A percentile compares a stretch with the other conserved stretches of the same genome.
phyloP scores from a whole-genome alignment of 2,888 invertebrate species.

The Drosophila nr. fundita region DNA sequence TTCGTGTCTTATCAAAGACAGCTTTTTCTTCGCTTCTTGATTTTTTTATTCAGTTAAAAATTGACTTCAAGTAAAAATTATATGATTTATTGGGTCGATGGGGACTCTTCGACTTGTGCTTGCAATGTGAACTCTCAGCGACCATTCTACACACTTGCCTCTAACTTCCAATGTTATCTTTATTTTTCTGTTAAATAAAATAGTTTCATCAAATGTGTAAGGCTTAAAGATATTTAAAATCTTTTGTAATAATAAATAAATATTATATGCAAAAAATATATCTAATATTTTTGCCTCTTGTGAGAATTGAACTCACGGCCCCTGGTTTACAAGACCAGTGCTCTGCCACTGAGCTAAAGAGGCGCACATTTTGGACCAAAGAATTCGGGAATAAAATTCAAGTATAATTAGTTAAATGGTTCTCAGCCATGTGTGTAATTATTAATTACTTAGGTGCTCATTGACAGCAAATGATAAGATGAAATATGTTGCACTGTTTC shows the following conservation, averaged over 20 bases:
- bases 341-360: conserved; percentile 96
- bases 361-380: conserved; percentile 84
- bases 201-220: background rate
- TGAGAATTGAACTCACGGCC: conserved; percentile 96
- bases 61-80: conserved; percentile 17
- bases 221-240: background rate
- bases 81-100: conserved; percentile 1
- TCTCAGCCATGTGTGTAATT: background rate
- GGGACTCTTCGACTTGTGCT: background rate
- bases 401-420: background rate
- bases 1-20: conserved; percentile 36
- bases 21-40: conserved; percentile 1
- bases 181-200: background rate
- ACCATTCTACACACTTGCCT: background rate
- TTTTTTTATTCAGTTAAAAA: background rate
- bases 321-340: conserved; percentile 96
- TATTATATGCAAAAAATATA: background rate
- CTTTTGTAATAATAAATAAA: background rate
- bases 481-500: background rate
- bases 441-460: conserved; percentile 5
- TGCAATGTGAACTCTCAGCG: background rate
- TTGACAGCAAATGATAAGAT: conserved; percentile 7
- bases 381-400: background rate
- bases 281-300: conserved; percentile 88
- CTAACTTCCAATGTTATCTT: background rate